A percentile compares a stretch with the other conserved stretches of the same genome.
Evolutionary conservation across 2,113 vertebrate genomes (phyloP).

Genomic region (Mionectes macconnelli): DNA sequence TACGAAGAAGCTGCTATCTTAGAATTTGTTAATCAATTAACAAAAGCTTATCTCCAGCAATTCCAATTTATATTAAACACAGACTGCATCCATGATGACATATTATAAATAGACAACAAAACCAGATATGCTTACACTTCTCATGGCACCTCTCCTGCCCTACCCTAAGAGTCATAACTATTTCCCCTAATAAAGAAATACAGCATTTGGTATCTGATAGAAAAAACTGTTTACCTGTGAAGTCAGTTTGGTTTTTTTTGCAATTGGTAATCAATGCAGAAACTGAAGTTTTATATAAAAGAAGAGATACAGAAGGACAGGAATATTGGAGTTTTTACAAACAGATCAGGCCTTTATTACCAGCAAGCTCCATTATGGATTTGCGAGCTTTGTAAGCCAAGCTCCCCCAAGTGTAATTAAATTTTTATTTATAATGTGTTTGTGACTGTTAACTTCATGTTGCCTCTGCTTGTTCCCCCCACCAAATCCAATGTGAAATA

Average conservation of each 20-base stretch:
- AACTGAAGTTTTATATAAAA: constrained; percentile 59
- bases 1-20: neutral
- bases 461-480: constrained; percentile 46
- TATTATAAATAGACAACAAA: constrained; percentile 5
- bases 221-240: constrained; percentile 29
- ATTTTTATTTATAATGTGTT: constrained; percentile 81
- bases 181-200: constrained; percentile 54
- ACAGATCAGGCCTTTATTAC: constrained; percentile 75
- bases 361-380: constrained; percentile 71
- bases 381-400: constrained; percentile 76
- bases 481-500: constrained; percentile 30
- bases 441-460: constrained; percentile 72
- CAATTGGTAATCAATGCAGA: constrained; percentile 47
- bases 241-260: constrained; percentile 11
- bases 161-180: constrained; percentile 9
- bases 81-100: neutral
- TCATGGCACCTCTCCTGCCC: neutral
- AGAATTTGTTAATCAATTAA: neutral
- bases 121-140: constrained; percentile 13
- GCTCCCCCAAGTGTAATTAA: constrained; percentile 78
- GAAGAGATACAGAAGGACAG: constrained; percentile 37
- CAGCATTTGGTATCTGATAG: constrained; percentile 15
- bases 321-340: constrained; percentile 70
- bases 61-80: neutral
- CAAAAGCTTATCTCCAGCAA: neutral